Evolutionary conservation across 1,140 invertebrate genomes (phyloP).

Genomic region (Drosophila neocordata): DNA sequence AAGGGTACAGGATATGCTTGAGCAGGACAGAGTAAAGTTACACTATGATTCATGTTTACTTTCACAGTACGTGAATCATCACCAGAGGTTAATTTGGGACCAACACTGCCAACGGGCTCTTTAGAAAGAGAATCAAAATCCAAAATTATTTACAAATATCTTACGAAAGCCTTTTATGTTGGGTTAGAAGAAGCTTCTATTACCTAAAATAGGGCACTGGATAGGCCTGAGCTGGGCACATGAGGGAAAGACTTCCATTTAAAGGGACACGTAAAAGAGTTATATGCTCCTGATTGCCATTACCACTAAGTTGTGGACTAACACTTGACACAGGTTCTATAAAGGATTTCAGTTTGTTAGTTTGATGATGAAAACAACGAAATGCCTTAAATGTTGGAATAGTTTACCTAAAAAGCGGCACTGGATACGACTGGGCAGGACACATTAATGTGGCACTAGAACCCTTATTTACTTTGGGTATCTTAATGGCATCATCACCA

Average conservation of each 20-base stretch:
- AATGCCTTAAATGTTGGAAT: constrained; percentile 57
- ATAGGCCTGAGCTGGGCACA: constrained; percentile 87
- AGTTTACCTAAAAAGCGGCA: constrained; percentile 85
- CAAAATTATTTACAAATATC: not conserved
- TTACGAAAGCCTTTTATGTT: constrained; percentile 33
- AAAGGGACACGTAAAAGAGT: constrained; percentile 63
- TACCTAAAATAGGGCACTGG: constrained; percentile 88
- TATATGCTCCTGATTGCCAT: constrained; percentile 70
- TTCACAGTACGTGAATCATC: constrained; percentile 84
- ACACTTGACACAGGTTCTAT: constrained; percentile 86
- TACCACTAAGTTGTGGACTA: constrained; percentile 84
- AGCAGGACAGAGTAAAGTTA: constrained; percentile 86
- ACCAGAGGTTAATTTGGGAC: constrained; percentile 83
- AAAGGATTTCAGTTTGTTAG: not conserved
- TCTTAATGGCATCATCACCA: constrained; percentile 83
- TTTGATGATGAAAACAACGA: not conserved
- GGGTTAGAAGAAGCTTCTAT: constrained; percentile 29
- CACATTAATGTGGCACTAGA: constrained; percentile 83
- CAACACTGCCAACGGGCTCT: constrained; percentile 86
- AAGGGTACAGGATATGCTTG: constrained; percentile 88
- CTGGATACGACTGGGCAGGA: constrained; percentile 86
- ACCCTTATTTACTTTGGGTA: constrained; percentile 82
- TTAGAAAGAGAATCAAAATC: constrained; percentile 1
- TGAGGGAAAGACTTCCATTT: constrained; percentile 83
- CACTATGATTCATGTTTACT: constrained; percentile 77